phyloP scores from a whole-genome alignment of 1,140 invertebrate species.

The Diuraphis noxia region DNA sequence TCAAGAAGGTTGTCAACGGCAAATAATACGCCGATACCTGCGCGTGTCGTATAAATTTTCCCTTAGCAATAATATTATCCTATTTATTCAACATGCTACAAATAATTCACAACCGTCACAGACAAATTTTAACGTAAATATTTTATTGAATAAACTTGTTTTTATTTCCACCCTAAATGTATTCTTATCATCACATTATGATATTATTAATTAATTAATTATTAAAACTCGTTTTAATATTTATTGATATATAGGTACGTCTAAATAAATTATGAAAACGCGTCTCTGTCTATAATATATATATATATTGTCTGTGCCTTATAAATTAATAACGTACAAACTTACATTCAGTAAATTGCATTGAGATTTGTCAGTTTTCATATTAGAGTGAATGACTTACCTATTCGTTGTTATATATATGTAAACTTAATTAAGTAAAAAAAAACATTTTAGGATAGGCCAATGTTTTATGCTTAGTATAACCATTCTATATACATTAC shows the following conservation, averaged over 20 bases:
- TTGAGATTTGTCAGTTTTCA: not conserved
- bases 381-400: not conserved
- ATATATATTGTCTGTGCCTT: not conserved
- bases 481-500: not conserved
- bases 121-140: not conserved
- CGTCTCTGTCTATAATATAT: no score
- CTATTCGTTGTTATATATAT: not conserved
- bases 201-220: not conserved
- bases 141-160: not conserved
- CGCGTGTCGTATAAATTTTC: not conserved
- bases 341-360: not conserved
- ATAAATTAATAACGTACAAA: not conserved
- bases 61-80: constrained; percentile 11
- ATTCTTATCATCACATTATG: not conserved
- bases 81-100: constrained; percentile 1
- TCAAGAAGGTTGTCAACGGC: constrained; percentile 26
- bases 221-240: not conserved
- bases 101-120: not conserved
- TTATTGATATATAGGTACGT: not conserved
- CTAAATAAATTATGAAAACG: not conserved
- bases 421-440: not conserved
- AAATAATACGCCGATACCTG: not conserved
- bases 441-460: not conserved
- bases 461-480: not conserved
- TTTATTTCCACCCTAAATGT: not conserved